phyloP scores from a whole-genome alignment of 2,888 invertebrate species.

The Xylota segnis region DNA sequence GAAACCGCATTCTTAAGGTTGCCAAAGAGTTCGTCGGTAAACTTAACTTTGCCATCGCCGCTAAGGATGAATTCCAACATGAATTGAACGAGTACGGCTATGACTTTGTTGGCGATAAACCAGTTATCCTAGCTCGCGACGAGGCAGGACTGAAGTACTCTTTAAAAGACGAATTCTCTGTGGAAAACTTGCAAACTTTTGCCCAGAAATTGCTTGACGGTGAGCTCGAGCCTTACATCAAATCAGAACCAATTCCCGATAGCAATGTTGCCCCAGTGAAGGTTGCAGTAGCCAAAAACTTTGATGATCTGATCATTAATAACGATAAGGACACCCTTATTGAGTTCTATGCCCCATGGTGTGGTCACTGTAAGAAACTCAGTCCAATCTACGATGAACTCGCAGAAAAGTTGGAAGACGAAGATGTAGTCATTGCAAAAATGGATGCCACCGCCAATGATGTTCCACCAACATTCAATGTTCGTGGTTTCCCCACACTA shows the following conservation, averaged over 20 bases:
- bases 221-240: conserved; percentile 95
- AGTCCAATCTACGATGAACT: conserved; percentile 97
- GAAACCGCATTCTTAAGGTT: conserved; percentile 96
- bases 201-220: conserved; percentile 92
- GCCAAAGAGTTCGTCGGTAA: conserved; percentile 84
- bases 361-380: conserved; percentile 99
- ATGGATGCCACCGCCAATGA: conserved; percentile 99
- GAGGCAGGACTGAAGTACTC: conserved; percentile 94
- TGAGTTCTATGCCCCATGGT: conserved; percentile 99
- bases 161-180: conserved; percentile 94
- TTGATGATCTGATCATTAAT: conserved; percentile 96
- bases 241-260: conserved; percentile 97
- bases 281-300: conserved; percentile 98
- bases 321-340: conserved; percentile 96
- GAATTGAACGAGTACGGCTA: conserved; percentile 98
- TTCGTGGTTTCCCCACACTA: conserved; percentile 98
- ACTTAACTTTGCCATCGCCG: conserved; percentile 94
- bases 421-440: conserved; percentile 96
- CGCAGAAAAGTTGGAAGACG: conserved; percentile 93
- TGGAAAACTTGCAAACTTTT: conserved; percentile 94
- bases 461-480: conserved; percentile 95
- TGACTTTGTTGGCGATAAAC: conserved; percentile 95
- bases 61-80: conserved; percentile 96
- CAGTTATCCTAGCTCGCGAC: conserved; percentile 93
- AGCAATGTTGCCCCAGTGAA: conserved; percentile 92